A percentile compares a stretch with the other conserved stretches of the same genome.
These are phyloP conservation scores for Drosophila oshimai DNA, from an alignment of 1,140 invertebrate genomes.

Conservation along the genomic window DNA sequence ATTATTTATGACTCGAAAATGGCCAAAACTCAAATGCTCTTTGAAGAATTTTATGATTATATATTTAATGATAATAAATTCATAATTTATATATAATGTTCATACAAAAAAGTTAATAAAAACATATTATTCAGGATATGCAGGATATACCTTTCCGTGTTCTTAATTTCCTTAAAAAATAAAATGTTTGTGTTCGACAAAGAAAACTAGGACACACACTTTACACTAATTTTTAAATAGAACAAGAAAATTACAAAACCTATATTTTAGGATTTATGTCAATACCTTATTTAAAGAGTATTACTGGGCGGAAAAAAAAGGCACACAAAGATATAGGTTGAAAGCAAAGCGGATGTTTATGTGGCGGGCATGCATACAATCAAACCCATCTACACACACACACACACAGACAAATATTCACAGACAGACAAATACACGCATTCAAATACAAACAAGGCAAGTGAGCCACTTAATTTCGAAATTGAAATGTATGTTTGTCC, in stretches of 20 bases:
- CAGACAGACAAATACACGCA: conserved; percentile 29
- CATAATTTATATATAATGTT: too few species aligned
- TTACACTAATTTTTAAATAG: neutral
- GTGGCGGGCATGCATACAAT: conserved; percentile 41
- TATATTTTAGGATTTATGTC: neutral
- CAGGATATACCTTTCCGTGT: too few species aligned
- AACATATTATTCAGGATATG: too few species aligned
- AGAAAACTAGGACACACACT: too few species aligned
- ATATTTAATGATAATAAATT: too few species aligned
- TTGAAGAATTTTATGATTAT: neutral
- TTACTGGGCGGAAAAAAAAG: neutral
- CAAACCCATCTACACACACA: conserved; percentile 25
- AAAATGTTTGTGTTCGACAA: too few species aligned
- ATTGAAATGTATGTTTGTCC: conserved; percentile 68
- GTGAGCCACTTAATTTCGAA: conserved; percentile 78
- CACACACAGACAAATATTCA: neutral
- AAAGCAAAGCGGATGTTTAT: conserved; percentile 63
- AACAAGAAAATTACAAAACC: too few species aligned
- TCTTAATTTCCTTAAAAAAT: too few species aligned
- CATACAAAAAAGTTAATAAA: too few species aligned
- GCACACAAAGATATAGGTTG: conserved; percentile 43
- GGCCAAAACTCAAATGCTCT: conserved; percentile 5
- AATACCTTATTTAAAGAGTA: neutral
- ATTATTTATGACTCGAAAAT: neutral
- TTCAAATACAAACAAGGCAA: conserved; percentile 54